Percentiles rank a stretch among this genome's conserved stretches.
These are phyloP conservation scores for Papilio polyxenes DNA, from an alignment of 1,140 invertebrate species.

Conservation along the genomic window DNA sequence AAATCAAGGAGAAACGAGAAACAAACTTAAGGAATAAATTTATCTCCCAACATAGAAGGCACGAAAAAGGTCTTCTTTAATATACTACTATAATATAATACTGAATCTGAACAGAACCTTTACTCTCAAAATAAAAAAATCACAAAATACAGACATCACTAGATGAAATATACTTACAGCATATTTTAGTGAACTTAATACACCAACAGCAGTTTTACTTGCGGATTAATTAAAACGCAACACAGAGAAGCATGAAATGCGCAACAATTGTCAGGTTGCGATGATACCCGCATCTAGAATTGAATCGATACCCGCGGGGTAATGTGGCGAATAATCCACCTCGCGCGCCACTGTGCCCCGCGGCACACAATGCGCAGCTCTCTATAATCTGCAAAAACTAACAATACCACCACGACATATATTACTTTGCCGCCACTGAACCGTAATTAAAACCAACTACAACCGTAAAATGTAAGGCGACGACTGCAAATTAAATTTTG, in stretches of 20 bases:
- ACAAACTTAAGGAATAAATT: too few relatives aligned
- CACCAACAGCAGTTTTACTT: not conserved
- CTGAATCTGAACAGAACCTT: not conserved
- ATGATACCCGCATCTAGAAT: slow-evolving; percentile 60
- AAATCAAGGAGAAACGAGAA: not conserved
- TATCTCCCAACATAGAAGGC: too few relatives aligned
- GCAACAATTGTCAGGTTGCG: slow-evolving; percentile 67
- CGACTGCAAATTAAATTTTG: slow-evolving; percentile 33
- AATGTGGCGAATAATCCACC: slow-evolving; percentile 75
- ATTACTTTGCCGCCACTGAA: slow-evolving; percentile 48
- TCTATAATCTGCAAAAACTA: slow-evolving; percentile 76
- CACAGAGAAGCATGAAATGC: slow-evolving; percentile 55
- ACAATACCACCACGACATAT: slow-evolving; percentile 60
- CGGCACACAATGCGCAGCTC: slow-evolving; percentile 59
- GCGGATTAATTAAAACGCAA: slow-evolving; percentile 26
- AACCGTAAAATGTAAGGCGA: not conserved
- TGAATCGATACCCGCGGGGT: slow-evolving; percentile 58
- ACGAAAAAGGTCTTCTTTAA: too few relatives aligned
- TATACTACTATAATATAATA: not conserved
- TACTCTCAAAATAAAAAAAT: not conserved
- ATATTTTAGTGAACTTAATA: slow-evolving; percentile 9
- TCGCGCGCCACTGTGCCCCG: slow-evolving; percentile 66
- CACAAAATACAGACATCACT: not conserved
- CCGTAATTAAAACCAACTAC: slow-evolving; percentile 42
- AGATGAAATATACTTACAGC: not conserved